phyloP scores from a whole-genome alignment of 2,797 vertebrate genomes.

The Sebastes vulpes region DNA sequence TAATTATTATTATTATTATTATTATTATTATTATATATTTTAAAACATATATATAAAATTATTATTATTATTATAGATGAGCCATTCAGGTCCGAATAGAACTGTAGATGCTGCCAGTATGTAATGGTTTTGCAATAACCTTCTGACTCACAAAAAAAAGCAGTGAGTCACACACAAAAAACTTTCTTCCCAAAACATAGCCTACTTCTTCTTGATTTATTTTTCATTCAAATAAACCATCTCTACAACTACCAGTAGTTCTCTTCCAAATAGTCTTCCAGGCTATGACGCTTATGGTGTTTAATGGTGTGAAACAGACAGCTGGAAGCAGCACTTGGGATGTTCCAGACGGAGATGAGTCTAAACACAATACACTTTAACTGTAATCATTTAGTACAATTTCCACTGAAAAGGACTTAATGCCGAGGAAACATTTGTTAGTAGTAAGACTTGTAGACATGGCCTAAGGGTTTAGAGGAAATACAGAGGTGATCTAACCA shows the following conservation, averaged over 20 bases:
- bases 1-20: neutral
- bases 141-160: slow-evolving; percentile 14
- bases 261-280: slow-evolving; percentile 22
- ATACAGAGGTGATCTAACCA: neutral
- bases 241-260: slow-evolving; percentile 11
- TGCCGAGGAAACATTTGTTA: neutral
- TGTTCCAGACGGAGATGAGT: neutral
- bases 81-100: neutral
- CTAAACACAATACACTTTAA: neutral
- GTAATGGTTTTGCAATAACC: slow-evolving; percentile 21
- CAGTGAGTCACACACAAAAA: slow-evolving; percentile 16
- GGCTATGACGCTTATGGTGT: neutral
- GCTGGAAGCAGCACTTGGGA: slow-evolving; percentile 1
- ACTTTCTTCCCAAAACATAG: neutral
- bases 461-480: neutral
- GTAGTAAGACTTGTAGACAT: neutral
- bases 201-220: slow-evolving; percentile 13
- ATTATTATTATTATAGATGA: neutral
- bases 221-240: slow-evolving; percentile 31
- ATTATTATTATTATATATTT: neutral
- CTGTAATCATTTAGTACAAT: neutral
- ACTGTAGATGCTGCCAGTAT: neutral
- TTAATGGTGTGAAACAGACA: slow-evolving; percentile 18
- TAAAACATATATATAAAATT: neutral
- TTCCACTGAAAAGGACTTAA: neutral